phyloP scores from a whole-genome alignment of 1,140 invertebrate genomes.

The Chrysoperla carnea region DNA sequence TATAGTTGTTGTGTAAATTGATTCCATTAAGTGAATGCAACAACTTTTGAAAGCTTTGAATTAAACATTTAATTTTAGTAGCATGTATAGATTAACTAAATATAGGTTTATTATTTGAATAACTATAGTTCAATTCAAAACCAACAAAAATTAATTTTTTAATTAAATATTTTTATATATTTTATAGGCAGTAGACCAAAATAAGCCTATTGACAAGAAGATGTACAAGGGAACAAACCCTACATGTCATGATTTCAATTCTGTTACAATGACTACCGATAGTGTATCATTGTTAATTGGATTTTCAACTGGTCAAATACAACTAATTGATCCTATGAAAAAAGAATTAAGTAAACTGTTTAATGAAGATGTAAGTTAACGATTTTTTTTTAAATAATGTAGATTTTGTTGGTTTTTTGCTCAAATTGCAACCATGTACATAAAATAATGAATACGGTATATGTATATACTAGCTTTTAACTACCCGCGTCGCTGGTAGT shows the following conservation, averaged over 20 bases:
- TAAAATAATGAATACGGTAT: no score
- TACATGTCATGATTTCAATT: conserved; percentile 97
- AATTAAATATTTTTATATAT: conserved; percentile 1
- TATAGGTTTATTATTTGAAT: no score
- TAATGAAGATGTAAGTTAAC: conserved; percentile 81
- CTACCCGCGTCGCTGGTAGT: no score
- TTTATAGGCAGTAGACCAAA: conserved; percentile 75
- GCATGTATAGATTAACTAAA: neutral
- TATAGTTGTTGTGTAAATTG: no score
- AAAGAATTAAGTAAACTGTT: conserved; percentile 92
- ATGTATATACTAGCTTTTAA: no score
- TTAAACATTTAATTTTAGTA: no score
- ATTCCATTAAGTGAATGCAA: no score
- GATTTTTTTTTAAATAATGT: neutral
- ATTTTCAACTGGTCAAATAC: conserved; percentile 93
- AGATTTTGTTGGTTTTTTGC: no score
- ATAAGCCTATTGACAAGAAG: conserved; percentile 92
- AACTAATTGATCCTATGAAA: conserved; percentile 91
- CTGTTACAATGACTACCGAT: conserved; percentile 58
- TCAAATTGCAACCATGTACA: no score
- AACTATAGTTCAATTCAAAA: neutral
- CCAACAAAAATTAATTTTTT: neutral
- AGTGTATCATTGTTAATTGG: conserved; percentile 81
- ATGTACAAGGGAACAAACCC: conserved; percentile 98
- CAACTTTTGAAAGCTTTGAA: no score